Percentiles rank a stretch among this genome's conserved stretches.
Evolutionary conservation across 1,140 invertebrate genomes (phyloP).

Genomic region (Pollicipes pollicipes): DNA sequence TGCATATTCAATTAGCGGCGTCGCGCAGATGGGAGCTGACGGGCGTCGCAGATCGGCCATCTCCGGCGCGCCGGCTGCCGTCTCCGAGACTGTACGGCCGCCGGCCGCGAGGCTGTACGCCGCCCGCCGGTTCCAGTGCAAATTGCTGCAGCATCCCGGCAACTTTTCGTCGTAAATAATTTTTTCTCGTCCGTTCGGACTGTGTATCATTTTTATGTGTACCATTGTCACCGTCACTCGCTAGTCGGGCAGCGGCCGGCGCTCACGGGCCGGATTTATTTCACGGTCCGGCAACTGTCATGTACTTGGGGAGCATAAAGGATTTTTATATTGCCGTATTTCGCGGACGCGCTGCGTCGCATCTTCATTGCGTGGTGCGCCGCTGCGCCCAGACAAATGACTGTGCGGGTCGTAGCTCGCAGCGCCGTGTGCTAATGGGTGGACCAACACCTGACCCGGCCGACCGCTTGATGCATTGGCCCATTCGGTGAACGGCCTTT

Average conservation of each 20-base stretch:
- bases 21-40: not conserved
- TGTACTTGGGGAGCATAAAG: not conserved
- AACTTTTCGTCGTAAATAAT: not conserved
- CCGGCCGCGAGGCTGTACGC: not conserved
- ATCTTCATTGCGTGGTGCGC: not conserved
- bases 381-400: not conserved
- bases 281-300: not conserved
- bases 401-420: not conserved
- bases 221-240: not conserved
- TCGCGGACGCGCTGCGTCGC: not conserved
- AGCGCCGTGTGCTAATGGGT: no score
- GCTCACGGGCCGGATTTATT: not conserved
- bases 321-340: conserved; percentile 1
- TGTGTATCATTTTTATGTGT: not conserved
- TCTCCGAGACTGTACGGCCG: not conserved
- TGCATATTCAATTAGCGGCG: not conserved
- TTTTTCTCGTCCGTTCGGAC: no score
- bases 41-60: not conserved
- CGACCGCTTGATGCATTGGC: no score
- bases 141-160: not conserved
- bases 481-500: no score
- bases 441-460: no score
- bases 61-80: no score
- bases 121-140: not conserved
- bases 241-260: not conserved